Percentiles rank a stretch among this genome's conserved stretches.
Evolutionary conservation across 1,140 invertebrate genomes (phyloP).

Genomic region (Formica selysi): DNA sequence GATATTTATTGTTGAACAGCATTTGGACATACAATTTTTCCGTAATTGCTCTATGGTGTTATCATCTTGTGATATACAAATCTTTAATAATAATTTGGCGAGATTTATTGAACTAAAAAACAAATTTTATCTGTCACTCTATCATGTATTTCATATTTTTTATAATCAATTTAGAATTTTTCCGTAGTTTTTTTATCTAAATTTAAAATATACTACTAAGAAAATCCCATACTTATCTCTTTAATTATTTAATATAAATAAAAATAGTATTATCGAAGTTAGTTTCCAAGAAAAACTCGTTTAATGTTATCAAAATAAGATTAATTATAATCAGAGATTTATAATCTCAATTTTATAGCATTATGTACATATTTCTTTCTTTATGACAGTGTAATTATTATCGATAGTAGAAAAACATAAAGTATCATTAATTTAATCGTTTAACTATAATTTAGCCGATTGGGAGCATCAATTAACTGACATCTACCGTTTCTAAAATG

Average conservation of each 20-base stretch:
- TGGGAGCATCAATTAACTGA: not conserved
- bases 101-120: not conserved
- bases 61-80: not conserved
- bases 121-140: not conserved
- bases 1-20: conserved; percentile 3
- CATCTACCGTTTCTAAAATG: not conserved
- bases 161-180: not conserved
- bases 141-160: not conserved
- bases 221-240: not conserved
- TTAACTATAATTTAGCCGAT: not conserved
- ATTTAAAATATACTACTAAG: not conserved
- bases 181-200: not conserved
- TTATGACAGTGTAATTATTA: not conserved
- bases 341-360: not conserved
- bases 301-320: not conserved
- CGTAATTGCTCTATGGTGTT: not conserved
- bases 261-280: not conserved
- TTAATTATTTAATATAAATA: conserved; percentile 4
- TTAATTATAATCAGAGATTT: not conserved
- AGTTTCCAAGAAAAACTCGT: not conserved
- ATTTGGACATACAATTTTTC: not conserved
- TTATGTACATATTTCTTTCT: not conserved
- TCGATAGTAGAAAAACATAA: not conserved
- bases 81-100: not conserved
- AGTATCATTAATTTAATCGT: not conserved